Percentiles rank a stretch among this genome's conserved stretches.
These are phyloP conservation scores for Micropterix aruncella DNA, from an alignment of 2,888 invertebrate genomes.

Conservation along the genomic window DNA sequence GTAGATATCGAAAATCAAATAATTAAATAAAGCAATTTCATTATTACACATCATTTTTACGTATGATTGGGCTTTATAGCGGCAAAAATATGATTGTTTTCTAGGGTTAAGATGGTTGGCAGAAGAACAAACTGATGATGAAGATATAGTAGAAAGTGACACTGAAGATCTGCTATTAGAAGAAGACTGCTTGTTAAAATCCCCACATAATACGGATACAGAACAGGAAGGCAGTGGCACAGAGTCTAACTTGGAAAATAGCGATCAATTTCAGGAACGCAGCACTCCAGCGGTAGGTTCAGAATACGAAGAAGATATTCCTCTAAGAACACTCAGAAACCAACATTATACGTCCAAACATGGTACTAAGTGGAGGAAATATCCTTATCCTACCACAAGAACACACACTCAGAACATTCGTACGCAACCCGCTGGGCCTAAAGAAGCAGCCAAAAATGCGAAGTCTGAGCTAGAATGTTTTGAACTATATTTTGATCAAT, in stretches of 20 bases:
- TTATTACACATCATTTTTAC: too few relatives aligned
- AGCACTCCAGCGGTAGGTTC: conserved; percentile 1
- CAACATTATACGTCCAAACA: conserved; percentile 4
- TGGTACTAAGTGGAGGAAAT: conserved; percentile 3
- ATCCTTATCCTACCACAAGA: conserved; percentile 4
- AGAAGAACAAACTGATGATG: too few relatives aligned
- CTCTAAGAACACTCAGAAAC: conserved; percentile 3
- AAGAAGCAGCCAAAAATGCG: conserved; percentile 2
- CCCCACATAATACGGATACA: conserved; percentile 4
- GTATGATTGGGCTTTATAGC: too few relatives aligned
- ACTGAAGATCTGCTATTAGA: not conserved
- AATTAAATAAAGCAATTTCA: too few relatives aligned
- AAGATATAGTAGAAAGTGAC: too few relatives aligned
- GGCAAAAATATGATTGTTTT: too few relatives aligned
- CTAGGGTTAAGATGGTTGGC: too few relatives aligned
- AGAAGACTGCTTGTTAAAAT: conserved; percentile 2
- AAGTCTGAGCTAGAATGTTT: conserved; percentile 3
- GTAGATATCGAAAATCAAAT: too few relatives aligned
- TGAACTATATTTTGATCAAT: conserved; percentile 4
- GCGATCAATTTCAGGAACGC: conserved; percentile 2
- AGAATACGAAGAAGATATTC: conserved; percentile 3
- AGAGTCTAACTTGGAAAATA: conserved; percentile 3
- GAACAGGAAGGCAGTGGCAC: conserved; percentile 3
- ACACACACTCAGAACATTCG: conserved; percentile 3
- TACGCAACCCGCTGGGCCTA: conserved; percentile 2